Conservation (phyloP, 2,113 vertebrate species). For the Campylomormyrus numenius region DNA sequence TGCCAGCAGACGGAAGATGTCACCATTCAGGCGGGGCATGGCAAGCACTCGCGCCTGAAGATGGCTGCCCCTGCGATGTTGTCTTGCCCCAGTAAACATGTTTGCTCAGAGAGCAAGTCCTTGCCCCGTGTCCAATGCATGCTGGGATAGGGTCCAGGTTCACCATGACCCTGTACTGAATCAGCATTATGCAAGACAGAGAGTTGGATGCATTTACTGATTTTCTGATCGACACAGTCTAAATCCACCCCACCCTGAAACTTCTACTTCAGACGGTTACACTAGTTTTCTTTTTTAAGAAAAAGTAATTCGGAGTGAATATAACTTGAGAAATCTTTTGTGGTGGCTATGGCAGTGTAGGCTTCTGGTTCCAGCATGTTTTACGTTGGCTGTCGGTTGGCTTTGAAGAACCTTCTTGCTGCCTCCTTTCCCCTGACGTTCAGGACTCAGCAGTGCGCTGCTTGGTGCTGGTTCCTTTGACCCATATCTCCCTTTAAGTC, state of each 20-base stretch:
- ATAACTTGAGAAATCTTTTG: neutral
- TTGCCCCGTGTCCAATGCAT: neutral
- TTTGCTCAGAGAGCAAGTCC: neutral
- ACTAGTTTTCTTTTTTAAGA: neutral
- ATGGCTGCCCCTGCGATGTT: neutral
- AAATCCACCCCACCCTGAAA: too few species aligned
- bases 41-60: neutral
- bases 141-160: neutral
- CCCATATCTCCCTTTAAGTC: neutral
- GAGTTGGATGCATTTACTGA: neutral
- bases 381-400: neutral
- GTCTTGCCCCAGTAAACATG: neutral
- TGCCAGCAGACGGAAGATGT: neutral
- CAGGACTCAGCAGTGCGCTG: neutral
- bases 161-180: neutral
- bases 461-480: neutral
- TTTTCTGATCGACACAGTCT: neutral
- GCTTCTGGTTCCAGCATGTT: neutral
- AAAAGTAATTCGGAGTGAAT: neutral
- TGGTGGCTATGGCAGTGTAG: neutral
- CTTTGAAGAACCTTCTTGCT: neutral
- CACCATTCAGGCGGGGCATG: neutral
- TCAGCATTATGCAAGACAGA: neutral
- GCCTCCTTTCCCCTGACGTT: neutral
- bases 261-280: neutral